phyloP scores from a whole-genome alignment of 1,140 invertebrate genomes.

The Druon quercuslanigerum region DNA sequence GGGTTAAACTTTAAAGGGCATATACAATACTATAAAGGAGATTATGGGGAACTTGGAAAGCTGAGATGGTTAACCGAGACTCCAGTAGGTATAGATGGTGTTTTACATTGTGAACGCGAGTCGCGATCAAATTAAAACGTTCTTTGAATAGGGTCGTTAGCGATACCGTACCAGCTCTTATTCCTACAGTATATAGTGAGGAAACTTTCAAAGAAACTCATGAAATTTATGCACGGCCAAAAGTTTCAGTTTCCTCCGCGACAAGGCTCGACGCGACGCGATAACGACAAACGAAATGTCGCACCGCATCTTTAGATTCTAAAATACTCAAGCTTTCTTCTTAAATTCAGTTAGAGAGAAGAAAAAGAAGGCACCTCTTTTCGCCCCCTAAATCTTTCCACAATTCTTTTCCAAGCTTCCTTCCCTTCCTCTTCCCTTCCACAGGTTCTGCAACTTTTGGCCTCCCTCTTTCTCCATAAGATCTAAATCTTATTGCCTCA shows the following conservation, averaged over 20 bases:
- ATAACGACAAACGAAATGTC: background rate
- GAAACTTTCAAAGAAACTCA: constrained; percentile 52
- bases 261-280: background rate
- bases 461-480: too few relatives aligned
- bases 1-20: background rate
- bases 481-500: too few relatives aligned
- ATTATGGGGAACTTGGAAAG: background rate
- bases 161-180: constrained; percentile 40
- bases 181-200: background rate
- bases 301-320: background rate
- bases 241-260: background rate
- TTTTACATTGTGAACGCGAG: background rate
- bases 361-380: too few relatives aligned
- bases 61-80: too few relatives aligned
- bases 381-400: too few relatives aligned
- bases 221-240: constrained; percentile 53
- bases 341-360: too few relatives aligned
- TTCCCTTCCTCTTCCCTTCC: too few relatives aligned
- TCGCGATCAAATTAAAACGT: constrained; percentile 57
- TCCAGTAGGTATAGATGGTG: background rate
- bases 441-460: too few relatives aligned
- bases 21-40: background rate
- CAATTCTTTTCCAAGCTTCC: too few relatives aligned
- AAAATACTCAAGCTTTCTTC: background rate
- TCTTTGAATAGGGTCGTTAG: constrained; percentile 63